A percentile compares a stretch with the other conserved stretches of the same genome.
These are phyloP conservation scores for Thryonomys swinderianus DNA, from an alignment of 2,113 vertebrate genomes.

Conservation along the genomic window DNA sequence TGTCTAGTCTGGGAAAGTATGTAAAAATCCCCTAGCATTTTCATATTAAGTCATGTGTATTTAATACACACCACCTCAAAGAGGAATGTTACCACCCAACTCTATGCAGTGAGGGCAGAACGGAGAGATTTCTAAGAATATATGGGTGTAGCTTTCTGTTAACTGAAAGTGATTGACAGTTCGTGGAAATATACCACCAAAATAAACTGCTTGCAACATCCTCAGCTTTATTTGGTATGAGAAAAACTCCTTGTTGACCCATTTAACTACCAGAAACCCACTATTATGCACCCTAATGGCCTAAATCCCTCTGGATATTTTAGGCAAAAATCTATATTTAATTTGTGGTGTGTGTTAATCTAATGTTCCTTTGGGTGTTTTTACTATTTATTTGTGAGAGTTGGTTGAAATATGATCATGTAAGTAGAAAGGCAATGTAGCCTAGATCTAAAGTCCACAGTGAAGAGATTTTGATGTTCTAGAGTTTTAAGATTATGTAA, in stretches of 20 bases:
- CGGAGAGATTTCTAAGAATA: slow-evolving; percentile 77
- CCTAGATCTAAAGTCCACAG: background rate
- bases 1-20: slow-evolving; percentile 36
- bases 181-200: slow-evolving; percentile 71
- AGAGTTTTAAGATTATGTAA: slow-evolving; percentile 8
- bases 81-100: slow-evolving; percentile 12
- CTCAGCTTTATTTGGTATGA: slow-evolving; percentile 40
- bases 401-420: slow-evolving; percentile 7
- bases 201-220: slow-evolving; percentile 48
- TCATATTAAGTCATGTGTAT: slow-evolving; percentile 26
- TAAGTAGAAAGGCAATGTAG: background rate
- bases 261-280: slow-evolving; percentile 32
- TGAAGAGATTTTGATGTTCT: background rate
- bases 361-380: background rate
- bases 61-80: slow-evolving; percentile 71
- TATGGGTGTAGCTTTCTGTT: slow-evolving; percentile 74
- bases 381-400: background rate
- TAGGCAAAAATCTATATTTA: background rate
- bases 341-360: background rate
- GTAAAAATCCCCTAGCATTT: slow-evolving; percentile 64
- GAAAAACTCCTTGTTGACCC: slow-evolving; percentile 49
- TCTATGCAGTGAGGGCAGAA: background rate
- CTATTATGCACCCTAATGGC: background rate
- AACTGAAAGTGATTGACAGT: slow-evolving; percentile 65
- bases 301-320: background rate